These are phyloP conservation scores for Arrhamphus sclerolepis DNA, from an alignment of 2,797 vertebrate genomes.

Conservation along the genomic window DNA sequence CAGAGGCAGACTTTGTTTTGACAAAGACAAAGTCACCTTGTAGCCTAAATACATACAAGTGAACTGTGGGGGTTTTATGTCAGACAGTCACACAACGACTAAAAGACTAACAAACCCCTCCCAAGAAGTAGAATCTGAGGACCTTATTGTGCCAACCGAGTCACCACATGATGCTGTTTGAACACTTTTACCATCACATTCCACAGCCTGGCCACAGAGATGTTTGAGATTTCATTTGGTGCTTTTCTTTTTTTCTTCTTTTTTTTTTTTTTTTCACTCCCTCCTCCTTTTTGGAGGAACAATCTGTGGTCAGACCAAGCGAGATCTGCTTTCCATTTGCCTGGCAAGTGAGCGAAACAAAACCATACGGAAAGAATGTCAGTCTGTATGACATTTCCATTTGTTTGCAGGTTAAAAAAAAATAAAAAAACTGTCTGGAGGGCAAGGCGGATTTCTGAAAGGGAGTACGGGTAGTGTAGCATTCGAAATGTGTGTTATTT, in stretches of 20 bases:
- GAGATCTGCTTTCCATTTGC: constrained; percentile 70
- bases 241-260: constrained; percentile 15
- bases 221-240: constrained; percentile 64
- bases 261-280: constrained; percentile 12
- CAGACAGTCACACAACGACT: constrained; percentile 22
- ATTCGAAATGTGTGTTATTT: constrained; percentile 30
- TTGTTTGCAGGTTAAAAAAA: constrained; percentile 56
- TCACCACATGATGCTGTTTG: constrained; percentile 39
- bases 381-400: constrained; percentile 62
- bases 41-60: constrained; percentile 20
- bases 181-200: constrained; percentile 53
- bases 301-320: constrained; percentile 60
- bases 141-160: constrained; percentile 15
- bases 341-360: constrained; percentile 57
- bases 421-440: constrained; percentile 40
- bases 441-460: constrained; percentile 30
- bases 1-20: constrained; percentile 13
- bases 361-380: constrained; percentile 62
- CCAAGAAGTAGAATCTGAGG: background rate
- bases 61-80: constrained; percentile 10
- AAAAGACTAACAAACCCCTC: background rate
- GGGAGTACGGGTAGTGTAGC: constrained; percentile 6
- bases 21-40: constrained; percentile 17
- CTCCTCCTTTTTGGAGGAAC: constrained; percentile 46
- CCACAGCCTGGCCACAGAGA: constrained; percentile 71